Percentiles rank a stretch among this genome's conserved stretches.
These are phyloP conservation scores for Brachyhypopomus occidentalis DNA, from an alignment of 2,113 vertebrate species.

Conservation along the genomic window DNA sequence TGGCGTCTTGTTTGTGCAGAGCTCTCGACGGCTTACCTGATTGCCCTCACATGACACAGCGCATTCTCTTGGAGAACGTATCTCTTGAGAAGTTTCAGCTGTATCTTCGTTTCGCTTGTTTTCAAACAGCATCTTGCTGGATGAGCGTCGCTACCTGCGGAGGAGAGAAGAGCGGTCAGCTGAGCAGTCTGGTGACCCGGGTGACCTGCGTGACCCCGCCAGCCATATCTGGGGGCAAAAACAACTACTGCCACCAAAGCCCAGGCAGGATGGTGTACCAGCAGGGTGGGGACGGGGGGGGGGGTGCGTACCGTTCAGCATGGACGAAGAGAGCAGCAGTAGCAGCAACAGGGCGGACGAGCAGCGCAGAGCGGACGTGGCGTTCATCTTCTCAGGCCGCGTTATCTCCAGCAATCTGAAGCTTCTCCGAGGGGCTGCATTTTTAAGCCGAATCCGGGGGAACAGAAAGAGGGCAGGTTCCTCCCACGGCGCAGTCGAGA, in stretches of 20 bases:
- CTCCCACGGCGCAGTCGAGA: not conserved
- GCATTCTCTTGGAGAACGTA: slow-evolving; percentile 54
- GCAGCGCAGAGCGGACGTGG: not conserved
- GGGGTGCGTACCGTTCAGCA: slow-evolving; percentile 9
- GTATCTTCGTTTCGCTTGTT: slow-evolving; percentile 14
- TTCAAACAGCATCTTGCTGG: slow-evolving; percentile 55
- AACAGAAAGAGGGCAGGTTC: slow-evolving; percentile 1
- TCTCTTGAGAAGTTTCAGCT: not conserved
- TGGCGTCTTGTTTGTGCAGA: not conserved
- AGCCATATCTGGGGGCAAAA: not conserved
- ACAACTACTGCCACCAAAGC: not conserved
- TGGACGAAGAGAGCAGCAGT: not conserved
- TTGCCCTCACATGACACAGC: slow-evolving; percentile 47
- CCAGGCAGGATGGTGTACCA: not conserved
- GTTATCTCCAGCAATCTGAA: slow-evolving; percentile 14
- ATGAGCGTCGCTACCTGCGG: slow-evolving; percentile 47
- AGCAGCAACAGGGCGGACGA: slow-evolving; percentile 10
- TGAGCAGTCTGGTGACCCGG: not conserved
- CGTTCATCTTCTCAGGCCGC: slow-evolving; percentile 36
- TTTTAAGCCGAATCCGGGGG: slow-evolving; percentile 33
- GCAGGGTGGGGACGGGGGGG: not conserved
- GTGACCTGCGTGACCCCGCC: no score
- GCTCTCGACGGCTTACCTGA: slow-evolving; percentile 64
- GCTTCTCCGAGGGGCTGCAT: not conserved
- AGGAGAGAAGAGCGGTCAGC: slow-evolving; percentile 18